Conservation (phyloP, 64 coral and sea anemone genomes). For the Stichodactyla helianthus region DNA sequence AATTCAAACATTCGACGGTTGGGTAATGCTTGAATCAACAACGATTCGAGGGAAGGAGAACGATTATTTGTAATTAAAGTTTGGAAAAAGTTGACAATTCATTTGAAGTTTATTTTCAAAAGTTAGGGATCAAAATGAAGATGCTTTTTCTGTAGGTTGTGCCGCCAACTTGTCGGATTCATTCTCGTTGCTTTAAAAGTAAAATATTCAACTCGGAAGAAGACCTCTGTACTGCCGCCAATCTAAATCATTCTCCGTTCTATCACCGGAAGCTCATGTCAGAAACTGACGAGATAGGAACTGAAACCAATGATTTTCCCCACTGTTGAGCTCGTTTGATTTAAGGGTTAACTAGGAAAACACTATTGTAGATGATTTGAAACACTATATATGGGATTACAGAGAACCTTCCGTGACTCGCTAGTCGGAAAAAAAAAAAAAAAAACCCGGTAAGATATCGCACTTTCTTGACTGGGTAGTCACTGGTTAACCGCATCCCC, state of each 20-base stretch:
- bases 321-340: background rate
- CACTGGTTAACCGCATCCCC: background rate
- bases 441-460: background rate
- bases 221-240: background rate
- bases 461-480: conserved; percentile 5
- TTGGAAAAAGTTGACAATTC: background rate
- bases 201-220: background rate
- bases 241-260: background rate
- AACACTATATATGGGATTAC: background rate
- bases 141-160: background rate
- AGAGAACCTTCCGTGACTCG: background rate
- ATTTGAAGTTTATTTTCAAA: background rate
- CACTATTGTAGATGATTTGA: background rate
- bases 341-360: background rate
- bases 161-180: background rate
- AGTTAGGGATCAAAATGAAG: background rate
- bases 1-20: background rate
- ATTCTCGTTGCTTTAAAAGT: background rate
- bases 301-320: background rate
- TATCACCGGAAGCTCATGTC: background rate
- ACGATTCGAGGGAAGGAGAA: too few relatives aligned
- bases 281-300: background rate
- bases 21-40: background rate
- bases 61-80: too few relatives aligned
- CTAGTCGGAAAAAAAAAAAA: background rate